Conservation (phyloP, 2,888 invertebrate genomes). For the Barypeithes pellucidus region DNA sequence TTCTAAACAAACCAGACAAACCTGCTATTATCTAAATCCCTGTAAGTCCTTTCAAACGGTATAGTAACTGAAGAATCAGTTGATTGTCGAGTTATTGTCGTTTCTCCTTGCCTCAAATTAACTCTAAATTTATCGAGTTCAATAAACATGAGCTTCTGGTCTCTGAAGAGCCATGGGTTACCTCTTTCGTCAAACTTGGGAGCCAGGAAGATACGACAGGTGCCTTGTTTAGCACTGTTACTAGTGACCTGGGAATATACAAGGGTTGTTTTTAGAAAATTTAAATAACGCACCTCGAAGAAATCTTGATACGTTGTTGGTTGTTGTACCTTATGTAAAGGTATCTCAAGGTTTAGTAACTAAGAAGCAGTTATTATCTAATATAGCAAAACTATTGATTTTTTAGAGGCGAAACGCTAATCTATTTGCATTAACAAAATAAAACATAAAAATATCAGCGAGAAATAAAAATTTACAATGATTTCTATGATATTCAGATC, state of each 20-base stretch:
- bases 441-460: no score
- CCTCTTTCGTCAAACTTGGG: slow-evolving; percentile 80
- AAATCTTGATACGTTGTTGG: no score
- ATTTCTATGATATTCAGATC: no score
- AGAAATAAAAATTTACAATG: no score
- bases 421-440: no score
- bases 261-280: no score
- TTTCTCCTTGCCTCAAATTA: slow-evolving; percentile 77
- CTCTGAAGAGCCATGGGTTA: slow-evolving; percentile 75
- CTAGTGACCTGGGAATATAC: slow-evolving; percentile 33
- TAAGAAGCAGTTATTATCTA: no score
- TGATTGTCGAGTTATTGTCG: slow-evolving; percentile 79
- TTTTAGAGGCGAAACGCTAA: no score
- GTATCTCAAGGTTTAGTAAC: no score
- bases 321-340: no score
- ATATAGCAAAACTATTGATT: no score
- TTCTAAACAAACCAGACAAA: not conserved
- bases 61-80: slow-evolving; percentile 85
- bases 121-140: slow-evolving; percentile 83
- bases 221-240: slow-evolving; percentile 70
- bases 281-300: no score
- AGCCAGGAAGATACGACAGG: slow-evolving; percentile 81
- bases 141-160: slow-evolving; percentile 79
- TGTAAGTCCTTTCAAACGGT: slow-evolving; percentile 87
- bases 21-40: slow-evolving; percentile 74